Evolutionary conservation across 2,888 invertebrate genomes (phyloP).

Genomic region (Oligia fasciuncula): DNA sequence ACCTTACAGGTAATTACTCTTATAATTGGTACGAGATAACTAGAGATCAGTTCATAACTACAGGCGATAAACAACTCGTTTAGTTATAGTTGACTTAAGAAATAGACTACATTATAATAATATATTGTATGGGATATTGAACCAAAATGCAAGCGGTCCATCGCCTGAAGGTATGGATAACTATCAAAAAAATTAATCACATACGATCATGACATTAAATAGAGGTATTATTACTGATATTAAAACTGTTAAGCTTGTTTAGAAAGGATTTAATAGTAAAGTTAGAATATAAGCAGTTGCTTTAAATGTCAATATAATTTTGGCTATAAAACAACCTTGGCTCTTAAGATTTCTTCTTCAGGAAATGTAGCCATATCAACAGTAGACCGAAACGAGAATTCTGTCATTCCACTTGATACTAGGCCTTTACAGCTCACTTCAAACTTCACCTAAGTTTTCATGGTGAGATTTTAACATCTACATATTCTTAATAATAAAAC

Average conservation of each 20-base stretch:
- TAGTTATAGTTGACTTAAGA: constrained; percentile 6
- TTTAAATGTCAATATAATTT: neutral
- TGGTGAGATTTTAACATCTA: neutral
- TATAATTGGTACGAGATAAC: constrained; percentile 22
- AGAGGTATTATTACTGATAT: neutral
- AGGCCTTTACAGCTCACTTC: no score
- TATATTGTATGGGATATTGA: neutral
- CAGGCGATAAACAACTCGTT: constrained; percentile 15
- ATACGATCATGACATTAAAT: constrained; percentile 12
- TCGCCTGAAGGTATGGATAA: constrained; percentile 18
- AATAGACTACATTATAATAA: neutral
- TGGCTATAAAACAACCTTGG: neutral
- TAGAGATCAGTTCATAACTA: constrained; percentile 29
- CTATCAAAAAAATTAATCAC: neutral
- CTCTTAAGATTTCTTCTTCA: neutral
- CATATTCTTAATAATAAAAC: no score
- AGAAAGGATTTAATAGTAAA: neutral
- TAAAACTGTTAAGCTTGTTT: neutral
- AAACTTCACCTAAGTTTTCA: neutral
- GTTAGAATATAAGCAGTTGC: neutral
- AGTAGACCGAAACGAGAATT: no score
- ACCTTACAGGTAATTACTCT: constrained; percentile 28
- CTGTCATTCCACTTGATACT: no score
- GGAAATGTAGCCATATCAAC: neutral
- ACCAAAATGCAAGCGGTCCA: neutral